Evolutionary conservation across 2,888 invertebrate genomes (phyloP), one percentile per base, ranked within the genome.

Genomic region (Dione juno): DNA sequence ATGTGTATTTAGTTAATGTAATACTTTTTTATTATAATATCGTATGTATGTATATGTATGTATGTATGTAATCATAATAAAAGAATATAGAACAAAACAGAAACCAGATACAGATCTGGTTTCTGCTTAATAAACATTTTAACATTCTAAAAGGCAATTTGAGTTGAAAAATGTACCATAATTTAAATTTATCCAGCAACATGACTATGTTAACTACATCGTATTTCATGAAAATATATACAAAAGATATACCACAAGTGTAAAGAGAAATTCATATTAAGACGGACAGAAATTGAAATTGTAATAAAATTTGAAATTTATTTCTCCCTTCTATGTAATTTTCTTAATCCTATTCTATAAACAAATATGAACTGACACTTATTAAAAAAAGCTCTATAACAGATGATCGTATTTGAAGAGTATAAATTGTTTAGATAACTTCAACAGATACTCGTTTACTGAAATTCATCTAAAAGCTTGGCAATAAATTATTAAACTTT

Each of bases 401-500:
- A 28, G 6, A 43, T 43, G 28, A 45, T 45, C n/a, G 6, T 61
- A n/a, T 43, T 61, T 45, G 11, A 28, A 28, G 10, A 45, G 10
- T 61, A 45, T 21, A 45, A 28, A 28, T 61, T 61, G 1, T 52
- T 50, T 52, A 37, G 11, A 45, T 61, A 45, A 61, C 50, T 45
- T 57, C 48, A 43, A 61, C 52, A 66, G 40, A 65, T 50, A 45
- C 52, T 61, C 58, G 52, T 58, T 54, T 19, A 64, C 58, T 45
- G 59, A 41, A 67, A 70, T 72, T 58, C 35, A 72, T 70, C 70
- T 67, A 35, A 69, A 72, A 72, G 52, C 70, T 72, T 67, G 11
- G 40, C 53, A 65, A 72, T 72, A 72, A 70, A 70, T 72, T 65
- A 57, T 65, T 72, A 35, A 45, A 61, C 53, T 57, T 63, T 57